phyloP scores from a whole-genome alignment of 2,888 invertebrate genomes.

The Cosmorhoe ocellata region DNA sequence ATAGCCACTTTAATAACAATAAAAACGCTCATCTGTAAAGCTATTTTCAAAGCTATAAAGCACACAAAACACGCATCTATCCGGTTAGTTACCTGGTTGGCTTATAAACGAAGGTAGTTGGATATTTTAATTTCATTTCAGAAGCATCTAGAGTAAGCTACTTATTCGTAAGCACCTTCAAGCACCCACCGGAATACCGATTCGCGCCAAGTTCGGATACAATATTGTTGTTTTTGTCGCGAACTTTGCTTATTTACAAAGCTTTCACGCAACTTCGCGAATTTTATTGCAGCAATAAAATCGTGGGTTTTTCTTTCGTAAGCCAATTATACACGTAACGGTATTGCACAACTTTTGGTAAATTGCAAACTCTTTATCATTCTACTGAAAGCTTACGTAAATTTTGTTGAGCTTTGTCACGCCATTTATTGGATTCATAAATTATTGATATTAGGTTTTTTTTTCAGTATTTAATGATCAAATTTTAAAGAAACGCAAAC shows the following conservation, averaged over 20 bases:
- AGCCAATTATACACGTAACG: slow-evolving; percentile 31
- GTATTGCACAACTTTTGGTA: slow-evolving; percentile 9
- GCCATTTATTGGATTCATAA: neutral
- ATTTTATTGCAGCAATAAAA: slow-evolving; percentile 35
- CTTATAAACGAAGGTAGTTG: no score
- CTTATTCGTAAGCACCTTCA: slow-evolving; percentile 8
- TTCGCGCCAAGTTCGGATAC: slow-evolving; percentile 22
- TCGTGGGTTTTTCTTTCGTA: slow-evolving; percentile 26
- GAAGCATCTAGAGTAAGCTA: slow-evolving; percentile 1
- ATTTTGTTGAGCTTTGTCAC: slow-evolving; percentile 2
- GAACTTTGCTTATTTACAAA: slow-evolving; percentile 49
- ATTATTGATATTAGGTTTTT: no score
- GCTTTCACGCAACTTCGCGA: slow-evolving; percentile 37
- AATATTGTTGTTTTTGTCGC: slow-evolving; percentile 33
- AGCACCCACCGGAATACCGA: slow-evolving; percentile 17
- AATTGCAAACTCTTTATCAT: slow-evolving; percentile 10
- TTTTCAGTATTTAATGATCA: no score
- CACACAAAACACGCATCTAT: no score
- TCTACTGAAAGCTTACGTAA: slow-evolving; percentile 7
- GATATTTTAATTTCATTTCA: slow-evolving; percentile 1
- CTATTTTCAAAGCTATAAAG: no score
- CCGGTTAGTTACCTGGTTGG: no score
- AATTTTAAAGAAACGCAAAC: no score
- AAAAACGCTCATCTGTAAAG: no score
- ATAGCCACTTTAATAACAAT: no score